A percentile compares a stretch with the other conserved stretches of the same genome.
phyloP scores from a whole-genome alignment of 53 echinoderm and acorn worm species.

The Pentamera pediparva region DNA sequence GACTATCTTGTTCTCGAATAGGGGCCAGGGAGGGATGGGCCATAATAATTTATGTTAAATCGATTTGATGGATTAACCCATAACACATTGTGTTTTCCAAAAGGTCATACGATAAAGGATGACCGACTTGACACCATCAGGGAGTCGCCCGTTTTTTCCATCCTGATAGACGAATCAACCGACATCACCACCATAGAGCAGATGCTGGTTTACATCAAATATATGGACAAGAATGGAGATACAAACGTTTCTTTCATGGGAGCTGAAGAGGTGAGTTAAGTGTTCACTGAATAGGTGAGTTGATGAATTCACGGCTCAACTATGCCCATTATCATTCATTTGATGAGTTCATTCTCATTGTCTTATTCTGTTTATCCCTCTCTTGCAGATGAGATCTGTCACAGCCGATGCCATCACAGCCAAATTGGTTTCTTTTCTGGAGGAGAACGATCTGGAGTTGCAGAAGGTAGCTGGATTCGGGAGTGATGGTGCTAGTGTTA shows the following conservation, averaged over 20 bases:
- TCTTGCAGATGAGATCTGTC: constrained; percentile 14
- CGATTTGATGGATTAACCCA: background rate
- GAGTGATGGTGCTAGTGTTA: constrained; percentile 17
- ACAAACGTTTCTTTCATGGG: constrained; percentile 30
- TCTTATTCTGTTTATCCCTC: too few species aligned
- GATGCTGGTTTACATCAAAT: constrained; percentile 19
- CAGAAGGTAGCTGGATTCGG: constrained; percentile 1
- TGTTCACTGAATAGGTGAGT: constrained; percentile 5
- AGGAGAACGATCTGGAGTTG: constrained; percentile 1
- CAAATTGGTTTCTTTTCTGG: background rate
- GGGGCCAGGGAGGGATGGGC: background rate
- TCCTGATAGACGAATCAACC: constrained; percentile 40
- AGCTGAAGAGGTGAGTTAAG: constrained; percentile 3
- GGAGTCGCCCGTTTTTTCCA: background rate
- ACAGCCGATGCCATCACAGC: constrained; percentile 13
- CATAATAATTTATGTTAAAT: background rate
- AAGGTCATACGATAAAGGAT: constrained; percentile 30
- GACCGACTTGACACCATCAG: background rate
- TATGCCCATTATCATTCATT: background rate
- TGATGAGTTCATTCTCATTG: too few species aligned
- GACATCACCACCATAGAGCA: constrained; percentile 41
- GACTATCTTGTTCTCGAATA: background rate
- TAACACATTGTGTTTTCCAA: background rate
- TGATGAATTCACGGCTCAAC: background rate
- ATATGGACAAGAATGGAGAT: background rate